Base-by-base conservation (phyloP, 2,888 invertebrate species). In the Eristalis tenax region DNA sequence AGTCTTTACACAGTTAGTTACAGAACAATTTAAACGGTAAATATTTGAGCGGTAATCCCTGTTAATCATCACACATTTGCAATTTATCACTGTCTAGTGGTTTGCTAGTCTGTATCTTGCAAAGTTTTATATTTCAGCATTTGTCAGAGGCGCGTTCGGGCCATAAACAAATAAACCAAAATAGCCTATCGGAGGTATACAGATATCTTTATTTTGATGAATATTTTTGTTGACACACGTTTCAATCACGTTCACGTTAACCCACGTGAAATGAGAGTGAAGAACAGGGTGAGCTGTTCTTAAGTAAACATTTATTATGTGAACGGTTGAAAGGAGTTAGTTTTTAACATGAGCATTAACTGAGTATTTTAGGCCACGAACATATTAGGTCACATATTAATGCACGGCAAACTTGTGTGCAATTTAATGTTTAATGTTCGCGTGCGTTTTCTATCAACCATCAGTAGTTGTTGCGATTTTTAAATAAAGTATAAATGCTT, bases 191-290 rank as follows among this genome's bases (percentile, higher is more conserved):
- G 11, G 35, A 5, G 18, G 38, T 56, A n/a, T 74, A 2, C 63
- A 64, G 22, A 22, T 35, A 35, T n/a, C 18, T 64, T 64, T 64
- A 10, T 32, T 74, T 56, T 64, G 56, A 32, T 69, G 32, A 15
- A 56, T 56, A 40, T 61, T 38, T 32, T 10, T 50, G 11, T 56
- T 32, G 43, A 15, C 28, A 32, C 74, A 74, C 64, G 74, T 74
- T 74, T 56, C 23, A 64, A 74, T 74, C 64, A 74, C 74, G 74
- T 74, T 74, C 64, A 22, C n/a, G n/a, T 38, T 50, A 15, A n/a
- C 2, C 8, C 74, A 56, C 74, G 64, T 74, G 64, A 74, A 64
- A 4, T 35, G 1, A n/a, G 50, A 38, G 50, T 74, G 73, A 35
- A 64, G 6, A 8, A 50, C 18, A 50, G 50, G 50, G 50, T 50